A percentile compares a stretch with the other conserved stretches of the same genome.
phyloP scores from a whole-genome alignment of 2,797 vertebrate species.

The Pteronotus mesoamericanus region DNA sequence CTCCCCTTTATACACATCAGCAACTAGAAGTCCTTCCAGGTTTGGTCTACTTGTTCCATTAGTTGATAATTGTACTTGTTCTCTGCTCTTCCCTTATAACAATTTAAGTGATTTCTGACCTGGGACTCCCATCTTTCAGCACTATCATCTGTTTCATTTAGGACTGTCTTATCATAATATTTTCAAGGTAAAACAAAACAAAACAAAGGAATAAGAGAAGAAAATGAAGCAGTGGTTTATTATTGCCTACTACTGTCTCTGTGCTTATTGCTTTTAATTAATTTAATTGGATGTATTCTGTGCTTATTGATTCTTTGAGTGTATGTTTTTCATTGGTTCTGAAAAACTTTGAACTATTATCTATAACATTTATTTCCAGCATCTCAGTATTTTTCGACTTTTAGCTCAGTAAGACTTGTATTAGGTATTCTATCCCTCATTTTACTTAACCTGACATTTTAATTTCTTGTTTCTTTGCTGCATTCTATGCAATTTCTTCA shows the following conservation, averaged over 20 bases:
- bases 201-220: background rate
- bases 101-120: background rate
- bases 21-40: background rate
- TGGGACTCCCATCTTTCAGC: background rate
- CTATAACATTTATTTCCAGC: background rate
- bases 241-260: background rate
- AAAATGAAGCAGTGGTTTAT: background rate
- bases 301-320: background rate
- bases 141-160: background rate
- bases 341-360: background rate
- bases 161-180: background rate
- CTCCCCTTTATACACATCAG: background rate
- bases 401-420: background rate
- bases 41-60: background rate
- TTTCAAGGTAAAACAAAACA: background rate
- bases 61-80: background rate
- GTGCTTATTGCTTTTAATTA: background rate
- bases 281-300: background rate
- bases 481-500: background rate
- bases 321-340: background rate
- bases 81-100: background rate
- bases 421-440: background rate
- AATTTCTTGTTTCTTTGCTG: background rate
- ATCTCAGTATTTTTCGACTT: background rate
- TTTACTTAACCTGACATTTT: background rate